Percentiles rank a stretch among this genome's conserved stretches.
These are phyloP conservation scores for Achatina immaculata DNA, from an alignment of 1,140 invertebrate genomes.

Conservation along the genomic window DNA sequence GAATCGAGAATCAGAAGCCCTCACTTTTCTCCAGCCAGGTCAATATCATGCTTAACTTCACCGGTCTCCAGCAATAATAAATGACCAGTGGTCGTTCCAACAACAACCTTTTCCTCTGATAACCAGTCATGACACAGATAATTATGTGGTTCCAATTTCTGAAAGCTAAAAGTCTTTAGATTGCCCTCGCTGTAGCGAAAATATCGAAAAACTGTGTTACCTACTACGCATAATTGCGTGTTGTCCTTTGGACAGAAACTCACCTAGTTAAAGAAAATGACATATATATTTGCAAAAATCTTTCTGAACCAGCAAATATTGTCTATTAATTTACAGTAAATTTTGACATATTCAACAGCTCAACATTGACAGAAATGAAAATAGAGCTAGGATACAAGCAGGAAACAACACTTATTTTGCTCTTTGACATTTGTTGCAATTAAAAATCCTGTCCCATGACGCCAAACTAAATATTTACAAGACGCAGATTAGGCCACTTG, in stretches of 20 bases:
- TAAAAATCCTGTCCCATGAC: too few relatives aligned
- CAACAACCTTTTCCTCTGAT: conserved; percentile 81
- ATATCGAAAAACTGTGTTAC: conserved; percentile 82
- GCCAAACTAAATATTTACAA: too few relatives aligned
- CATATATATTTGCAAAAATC: too few relatives aligned
- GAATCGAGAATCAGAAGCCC: background rate
- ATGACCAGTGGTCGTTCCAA: conserved; percentile 81
- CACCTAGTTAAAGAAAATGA: conserved; percentile 69
- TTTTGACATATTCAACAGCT: too few relatives aligned
- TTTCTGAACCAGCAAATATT: too few relatives aligned
- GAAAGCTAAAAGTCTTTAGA: conserved; percentile 85
- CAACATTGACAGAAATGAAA: too few relatives aligned
- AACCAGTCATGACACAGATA: conserved; percentile 77
- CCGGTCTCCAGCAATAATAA: conserved; percentile 84
- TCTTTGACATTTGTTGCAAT: too few relatives aligned
- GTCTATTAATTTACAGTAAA: too few relatives aligned
- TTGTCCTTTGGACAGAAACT: conserved; percentile 83
- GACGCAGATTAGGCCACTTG: too few relatives aligned
- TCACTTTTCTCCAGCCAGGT: conserved; percentile 39
- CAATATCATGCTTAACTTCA: conserved; percentile 77
- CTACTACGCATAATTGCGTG: conserved; percentile 81
- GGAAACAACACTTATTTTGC: too few relatives aligned
- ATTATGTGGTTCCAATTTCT: conserved; percentile 83
- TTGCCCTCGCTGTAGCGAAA: conserved; percentile 84
- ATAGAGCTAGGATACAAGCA: too few relatives aligned